Conservation (phyloP, 2,888 invertebrate species). For the Drosophila pseudotakahashii region DNA sequence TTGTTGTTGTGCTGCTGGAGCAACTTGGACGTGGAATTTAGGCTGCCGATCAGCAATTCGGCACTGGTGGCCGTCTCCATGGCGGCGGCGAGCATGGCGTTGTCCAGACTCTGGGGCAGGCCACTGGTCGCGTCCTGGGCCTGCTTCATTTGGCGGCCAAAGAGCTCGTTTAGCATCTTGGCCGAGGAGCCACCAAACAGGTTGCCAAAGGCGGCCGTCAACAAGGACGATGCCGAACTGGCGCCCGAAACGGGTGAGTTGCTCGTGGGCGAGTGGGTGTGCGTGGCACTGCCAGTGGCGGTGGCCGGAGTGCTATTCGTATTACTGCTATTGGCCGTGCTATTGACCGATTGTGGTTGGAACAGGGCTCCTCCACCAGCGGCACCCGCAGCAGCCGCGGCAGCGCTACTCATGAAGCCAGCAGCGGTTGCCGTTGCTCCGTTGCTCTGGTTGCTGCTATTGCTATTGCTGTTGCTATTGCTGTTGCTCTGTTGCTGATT, state of each 20-base stretch:
- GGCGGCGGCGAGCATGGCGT: conserved; percentile 83
- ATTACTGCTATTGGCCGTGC: conserved; percentile 13
- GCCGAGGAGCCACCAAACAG: conserved; percentile 92
- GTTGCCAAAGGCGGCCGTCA: conserved; percentile 82
- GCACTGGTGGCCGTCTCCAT: conserved; percentile 84
- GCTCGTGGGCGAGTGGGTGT: conserved; percentile 31
- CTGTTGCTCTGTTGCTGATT: conserved; percentile 29
- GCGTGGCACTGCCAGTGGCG: conserved; percentile 18
- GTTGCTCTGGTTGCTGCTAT: conserved; percentile 24
- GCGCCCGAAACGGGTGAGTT: conserved; percentile 60
- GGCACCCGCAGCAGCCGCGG: conserved; percentile 89
- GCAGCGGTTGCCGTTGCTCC: conserved; percentile 61
- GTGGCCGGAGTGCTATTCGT: conserved; percentile 7
- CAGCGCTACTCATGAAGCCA: conserved; percentile 89
- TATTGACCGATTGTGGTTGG: conserved; percentile 48
- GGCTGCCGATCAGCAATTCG: conserved; percentile 82
- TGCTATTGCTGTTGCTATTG: conserved; percentile 15
- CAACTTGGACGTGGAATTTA: conserved; percentile 73
- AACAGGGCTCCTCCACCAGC: conserved; percentile 92
- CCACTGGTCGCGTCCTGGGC: conserved; percentile 86
- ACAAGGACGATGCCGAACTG: conserved; percentile 75
- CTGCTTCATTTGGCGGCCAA: conserved; percentile 92
- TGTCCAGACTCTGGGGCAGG: conserved; percentile 84
- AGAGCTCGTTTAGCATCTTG: conserved; percentile 95
- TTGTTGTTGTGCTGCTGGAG: conserved; percentile 68